Percentiles rank a stretch among this genome's conserved stretches.
phyloP scores from a whole-genome alignment of 2,113 vertebrate genomes.

The Oncorhynchus clarkii region DNA sequence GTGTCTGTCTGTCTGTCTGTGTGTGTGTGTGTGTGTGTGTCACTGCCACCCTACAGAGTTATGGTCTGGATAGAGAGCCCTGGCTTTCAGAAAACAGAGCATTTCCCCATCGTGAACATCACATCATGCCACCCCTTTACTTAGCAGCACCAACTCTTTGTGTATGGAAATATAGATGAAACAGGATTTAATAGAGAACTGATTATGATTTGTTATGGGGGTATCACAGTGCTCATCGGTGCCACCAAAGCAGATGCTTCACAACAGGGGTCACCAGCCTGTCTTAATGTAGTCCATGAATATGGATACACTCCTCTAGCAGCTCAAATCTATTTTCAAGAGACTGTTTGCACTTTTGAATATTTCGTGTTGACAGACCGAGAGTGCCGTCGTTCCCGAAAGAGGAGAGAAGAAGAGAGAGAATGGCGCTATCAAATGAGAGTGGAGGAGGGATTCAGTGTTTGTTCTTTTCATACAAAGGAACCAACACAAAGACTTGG shows the following conservation, averaged over 20 bases:
- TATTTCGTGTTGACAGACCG: conserved; percentile 24
- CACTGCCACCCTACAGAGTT: no score
- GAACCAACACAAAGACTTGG: not conserved
- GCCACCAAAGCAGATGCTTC: conserved; percentile 6
- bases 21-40: no score
- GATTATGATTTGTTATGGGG: no score
- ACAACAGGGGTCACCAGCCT: conserved; percentile 31
- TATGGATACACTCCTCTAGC: conserved; percentile 41
- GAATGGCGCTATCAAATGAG: conserved; percentile 27
- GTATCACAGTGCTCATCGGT: not conserved
- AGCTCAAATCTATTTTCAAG: conserved; percentile 20
- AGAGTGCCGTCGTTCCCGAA: conserved; percentile 24
- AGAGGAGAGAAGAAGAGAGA: conserved; percentile 13
- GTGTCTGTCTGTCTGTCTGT: not conserved
- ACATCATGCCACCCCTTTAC: no score
- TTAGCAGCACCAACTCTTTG: no score
- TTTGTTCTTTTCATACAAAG: conserved; percentile 25
- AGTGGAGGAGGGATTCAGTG: conserved; percentile 28
- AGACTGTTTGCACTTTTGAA: conserved; percentile 26
- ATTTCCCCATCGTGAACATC: no score
- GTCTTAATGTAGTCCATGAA: conserved; percentile 47
- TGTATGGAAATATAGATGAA: no score
- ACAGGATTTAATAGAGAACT: no score
- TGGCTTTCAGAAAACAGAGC: no score
- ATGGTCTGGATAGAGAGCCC: no score